These are phyloP conservation scores for Lepidurus arcticus DNA, from an alignment of 1,140 invertebrate species.

Conservation along the genomic window DNA sequence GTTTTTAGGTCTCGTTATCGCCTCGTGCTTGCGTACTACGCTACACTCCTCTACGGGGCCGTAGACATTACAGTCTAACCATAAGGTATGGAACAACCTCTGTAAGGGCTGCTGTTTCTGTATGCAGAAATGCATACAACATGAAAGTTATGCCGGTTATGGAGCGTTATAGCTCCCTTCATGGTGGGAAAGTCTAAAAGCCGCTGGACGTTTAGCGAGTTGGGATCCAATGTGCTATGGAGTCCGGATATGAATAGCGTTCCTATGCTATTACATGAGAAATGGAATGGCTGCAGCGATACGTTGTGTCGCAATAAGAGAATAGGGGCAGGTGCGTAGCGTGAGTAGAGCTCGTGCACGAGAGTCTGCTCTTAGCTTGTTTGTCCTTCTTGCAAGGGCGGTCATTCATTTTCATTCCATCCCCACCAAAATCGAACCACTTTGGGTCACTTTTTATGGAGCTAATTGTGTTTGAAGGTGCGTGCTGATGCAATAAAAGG, in stretches of 20 bases:
- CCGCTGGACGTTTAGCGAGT: conserved; percentile 20
- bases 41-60: background rate
- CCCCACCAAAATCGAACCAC: background rate
- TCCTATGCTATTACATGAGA: background rate
- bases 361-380: background rate
- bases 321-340: background rate
- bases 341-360: background rate
- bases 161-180: background rate
- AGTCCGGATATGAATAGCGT: background rate
- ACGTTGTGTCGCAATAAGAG: background rate
- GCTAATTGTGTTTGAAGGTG: background rate
- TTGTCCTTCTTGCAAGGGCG: background rate
- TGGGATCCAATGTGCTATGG: background rate
- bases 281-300: background rate
- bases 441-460: background rate
- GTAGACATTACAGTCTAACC: background rate
- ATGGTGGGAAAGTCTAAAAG: background rate
- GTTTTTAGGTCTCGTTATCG: conserved; percentile 9
- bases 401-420: background rate
- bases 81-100: conserved; percentile 12
- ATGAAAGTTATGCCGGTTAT: conserved; percentile 8
- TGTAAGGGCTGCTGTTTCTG: background rate
- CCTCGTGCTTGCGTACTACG: background rate
- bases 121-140: conserved; percentile 15
- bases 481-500: background rate